Conservation (phyloP, 2,113 vertebrate genomes). For the Sterrhoptilus dennistouni region DNA sequence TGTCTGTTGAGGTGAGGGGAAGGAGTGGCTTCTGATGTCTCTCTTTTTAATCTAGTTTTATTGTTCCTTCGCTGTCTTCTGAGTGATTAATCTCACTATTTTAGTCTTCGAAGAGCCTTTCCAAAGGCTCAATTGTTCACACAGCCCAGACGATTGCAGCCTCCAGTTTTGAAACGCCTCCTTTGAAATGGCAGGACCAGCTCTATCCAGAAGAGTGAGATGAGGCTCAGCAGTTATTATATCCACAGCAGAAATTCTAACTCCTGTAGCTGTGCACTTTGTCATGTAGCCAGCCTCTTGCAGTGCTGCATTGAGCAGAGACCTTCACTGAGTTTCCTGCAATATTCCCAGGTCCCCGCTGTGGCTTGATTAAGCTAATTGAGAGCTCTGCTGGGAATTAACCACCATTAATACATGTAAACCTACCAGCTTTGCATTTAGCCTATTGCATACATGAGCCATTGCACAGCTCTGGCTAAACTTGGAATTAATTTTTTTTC, state of each 20-base stretch:
- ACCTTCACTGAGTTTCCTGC: neutral
- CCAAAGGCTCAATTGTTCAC: neutral
- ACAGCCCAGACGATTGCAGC: neutral
- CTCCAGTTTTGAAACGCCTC: neutral
- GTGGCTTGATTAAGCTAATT: neutral
- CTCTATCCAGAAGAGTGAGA: neutral
- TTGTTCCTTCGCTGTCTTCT: conserved; percentile 5
- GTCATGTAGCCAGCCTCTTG: neutral
- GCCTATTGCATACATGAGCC: neutral
- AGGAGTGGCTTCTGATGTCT: neutral
- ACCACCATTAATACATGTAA: neutral
- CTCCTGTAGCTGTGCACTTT: neutral
- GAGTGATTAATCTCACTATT: conserved; percentile 23
- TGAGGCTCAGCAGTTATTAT: neutral
- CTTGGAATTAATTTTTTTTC: neutral
- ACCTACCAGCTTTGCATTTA: neutral
- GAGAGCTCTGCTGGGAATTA: neutral
- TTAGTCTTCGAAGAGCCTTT: neutral
- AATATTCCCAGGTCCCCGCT: neutral
- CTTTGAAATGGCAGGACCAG: neutral
- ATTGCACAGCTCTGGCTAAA: neutral
- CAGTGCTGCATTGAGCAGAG: neutral
- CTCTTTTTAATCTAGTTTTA: conserved; percentile 9
- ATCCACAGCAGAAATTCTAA: neutral
- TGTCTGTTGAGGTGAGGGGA: neutral